phyloP scores from a whole-genome alignment of 2,797 vertebrate genomes.

The Halcyon chelicuti region DNA sequence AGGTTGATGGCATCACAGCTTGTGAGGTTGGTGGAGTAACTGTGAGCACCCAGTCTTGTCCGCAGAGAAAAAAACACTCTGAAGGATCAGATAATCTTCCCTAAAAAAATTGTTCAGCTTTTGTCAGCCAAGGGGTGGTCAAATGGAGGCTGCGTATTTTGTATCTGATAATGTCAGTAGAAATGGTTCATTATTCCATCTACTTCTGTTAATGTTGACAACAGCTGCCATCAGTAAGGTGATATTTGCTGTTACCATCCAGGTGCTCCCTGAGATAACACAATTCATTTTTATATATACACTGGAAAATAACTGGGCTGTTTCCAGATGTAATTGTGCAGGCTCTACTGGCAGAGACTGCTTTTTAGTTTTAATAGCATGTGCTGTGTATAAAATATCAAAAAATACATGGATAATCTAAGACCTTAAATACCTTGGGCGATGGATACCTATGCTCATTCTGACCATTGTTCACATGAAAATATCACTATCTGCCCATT shows the following conservation, averaged over 20 bases:
- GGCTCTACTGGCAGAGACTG: background rate
- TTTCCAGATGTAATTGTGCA: background rate
- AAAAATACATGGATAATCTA: background rate
- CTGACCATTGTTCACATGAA: background rate
- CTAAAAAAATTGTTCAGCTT: background rate
- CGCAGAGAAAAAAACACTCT: background rate
- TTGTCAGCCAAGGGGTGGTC: background rate
- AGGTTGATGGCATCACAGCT: background rate
- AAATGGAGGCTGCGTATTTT: background rate
- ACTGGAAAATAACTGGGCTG: background rate
- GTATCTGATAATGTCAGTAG: background rate
- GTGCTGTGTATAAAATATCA: background rate
- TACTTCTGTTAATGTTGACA: constrained; percentile 13
- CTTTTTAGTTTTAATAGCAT: background rate
- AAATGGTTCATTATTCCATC: constrained; percentile 10
- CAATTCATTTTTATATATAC: background rate
- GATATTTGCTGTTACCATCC: background rate
- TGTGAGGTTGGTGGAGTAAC: background rate
- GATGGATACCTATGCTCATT: background rate
- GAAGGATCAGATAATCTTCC: background rate
- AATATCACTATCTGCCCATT: background rate
- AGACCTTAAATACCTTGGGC: background rate
- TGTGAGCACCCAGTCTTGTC: background rate
- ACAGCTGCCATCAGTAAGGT: background rate
- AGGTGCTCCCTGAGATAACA: constrained; percentile 23